Evolutionary conservation across 2,113 vertebrate species (phyloP), one percentile per base, ranked within the genome.

Genomic region (Rhinolophus ferrumequinum): DNA sequence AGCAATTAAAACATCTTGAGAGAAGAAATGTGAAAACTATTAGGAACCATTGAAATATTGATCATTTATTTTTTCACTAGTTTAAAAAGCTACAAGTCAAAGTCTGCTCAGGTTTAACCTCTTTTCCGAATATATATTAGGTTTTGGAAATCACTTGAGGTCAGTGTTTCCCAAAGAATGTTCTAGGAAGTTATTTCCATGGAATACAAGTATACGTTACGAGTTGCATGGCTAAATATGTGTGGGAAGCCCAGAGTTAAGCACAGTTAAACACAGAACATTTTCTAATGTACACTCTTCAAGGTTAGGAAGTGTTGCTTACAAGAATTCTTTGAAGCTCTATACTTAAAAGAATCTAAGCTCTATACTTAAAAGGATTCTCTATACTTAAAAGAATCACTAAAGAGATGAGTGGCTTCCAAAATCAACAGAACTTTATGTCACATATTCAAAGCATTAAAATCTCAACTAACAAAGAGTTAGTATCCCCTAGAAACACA

Each of bases 381-480:
- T 62, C 67, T 60, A 69, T 38, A n/a, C 60, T 67, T 80, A 41
- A 54, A 88, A 94, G 35, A 66, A 67, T 84, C 62, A 41, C 16
- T 70, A 13, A 91, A 91, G 8, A 85, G 44, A 28, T 64, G 85
- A 60, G 41, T 50, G 16, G 8, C 24, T 92, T 92, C 47, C 73
- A 81, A 92, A 96, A 60, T 66, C 47, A 92, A 83, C 19, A 94
- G 70, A 88, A 84, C 66, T 80, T 81, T 11, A 41, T 5, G 14
- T 69, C 62, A 66, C 33, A 44, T 70, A 90, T 58, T 87, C 41
- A 73, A 83, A 92, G 69, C 33, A 69, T 73, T 88, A 56, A 79
- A 67, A 69, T 77, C 30, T 77, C 50, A 84, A 44, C 35, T 64
- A 88, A 77, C 26, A 77, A 91, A 87, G 52, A 89, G 6, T 77